These are phyloP conservation scores for Yponomeuta malinellus DNA, from an alignment of 2,888 invertebrate species.

Conservation along the genomic window DNA sequence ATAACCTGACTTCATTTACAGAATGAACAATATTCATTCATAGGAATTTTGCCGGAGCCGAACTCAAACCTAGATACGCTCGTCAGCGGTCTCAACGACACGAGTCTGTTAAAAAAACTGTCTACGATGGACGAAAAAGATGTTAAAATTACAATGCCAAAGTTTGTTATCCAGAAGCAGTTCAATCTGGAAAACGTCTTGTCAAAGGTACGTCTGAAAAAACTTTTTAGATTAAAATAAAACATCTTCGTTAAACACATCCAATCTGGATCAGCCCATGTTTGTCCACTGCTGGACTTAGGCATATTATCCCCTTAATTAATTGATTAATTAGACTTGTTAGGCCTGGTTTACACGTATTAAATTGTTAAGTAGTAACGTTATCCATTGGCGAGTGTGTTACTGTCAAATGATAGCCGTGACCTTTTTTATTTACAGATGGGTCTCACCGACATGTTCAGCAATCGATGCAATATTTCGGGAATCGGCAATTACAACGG, in stretches of 20 bases:
- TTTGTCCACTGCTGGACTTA: too few relatives aligned
- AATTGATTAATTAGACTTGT: too few relatives aligned
- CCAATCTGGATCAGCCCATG: not conserved
- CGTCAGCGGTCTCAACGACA: constrained; percentile 37
- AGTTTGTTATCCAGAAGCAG: constrained; percentile 58
- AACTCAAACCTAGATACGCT: constrained; percentile 38
- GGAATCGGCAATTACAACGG: constrained; percentile 41
- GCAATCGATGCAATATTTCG: constrained; percentile 44
- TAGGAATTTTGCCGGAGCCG: constrained; percentile 59
- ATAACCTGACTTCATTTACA: constrained; percentile 31
- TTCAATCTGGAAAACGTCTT: constrained; percentile 42
- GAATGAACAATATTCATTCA: constrained; percentile 62
- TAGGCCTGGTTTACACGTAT: too few relatives aligned
- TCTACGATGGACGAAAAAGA: constrained; percentile 43
- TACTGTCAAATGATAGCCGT: too few relatives aligned
- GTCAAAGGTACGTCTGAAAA: not conserved
- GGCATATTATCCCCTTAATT: too few relatives aligned
- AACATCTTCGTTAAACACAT: not conserved
- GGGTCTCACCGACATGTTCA: constrained; percentile 61
- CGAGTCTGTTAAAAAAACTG: constrained; percentile 39
- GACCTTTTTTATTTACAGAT: constrained; percentile 43
- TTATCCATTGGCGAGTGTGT: too few relatives aligned
- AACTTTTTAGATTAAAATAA: too few relatives aligned
- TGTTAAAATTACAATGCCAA: constrained; percentile 54
- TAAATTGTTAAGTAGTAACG: too few relatives aligned